Conservation (phyloP, 92 coral and sea anemone genomes). For the Plumapathes pennacea region DNA sequence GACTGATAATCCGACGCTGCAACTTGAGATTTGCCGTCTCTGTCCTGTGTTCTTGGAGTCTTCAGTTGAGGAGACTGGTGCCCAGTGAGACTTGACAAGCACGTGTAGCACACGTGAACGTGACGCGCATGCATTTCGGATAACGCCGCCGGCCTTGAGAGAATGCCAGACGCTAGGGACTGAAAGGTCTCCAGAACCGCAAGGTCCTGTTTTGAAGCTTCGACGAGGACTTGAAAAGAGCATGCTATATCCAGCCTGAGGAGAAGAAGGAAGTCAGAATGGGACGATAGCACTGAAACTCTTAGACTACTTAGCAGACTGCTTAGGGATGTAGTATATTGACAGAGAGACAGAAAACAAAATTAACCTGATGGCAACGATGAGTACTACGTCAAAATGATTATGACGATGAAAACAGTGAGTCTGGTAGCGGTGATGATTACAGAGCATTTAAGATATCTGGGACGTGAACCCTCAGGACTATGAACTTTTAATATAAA, state of each 20-base stretch:
- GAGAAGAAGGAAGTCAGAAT: not conserved
- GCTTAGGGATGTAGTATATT: not conserved
- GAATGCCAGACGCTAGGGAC: slow-evolving; percentile 74
- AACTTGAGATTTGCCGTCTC: not conserved
- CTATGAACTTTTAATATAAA: no score
- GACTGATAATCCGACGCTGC: slow-evolving; percentile 31
- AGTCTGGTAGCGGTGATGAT: no score
- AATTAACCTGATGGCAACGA: no score
- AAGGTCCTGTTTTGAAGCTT: slow-evolving; percentile 68
- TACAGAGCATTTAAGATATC: no score
- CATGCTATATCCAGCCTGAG: slow-evolving; percentile 79
- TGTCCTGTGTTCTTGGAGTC: slow-evolving; percentile 7
- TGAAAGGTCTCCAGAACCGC: slow-evolving; percentile 78
- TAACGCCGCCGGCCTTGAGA: slow-evolving; percentile 65
- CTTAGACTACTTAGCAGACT: no score
- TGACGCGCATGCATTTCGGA: slow-evolving; percentile 81
- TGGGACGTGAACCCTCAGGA: no score
- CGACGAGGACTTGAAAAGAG: slow-evolving; percentile 80
- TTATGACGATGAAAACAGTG: no score
- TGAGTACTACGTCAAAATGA: no score
- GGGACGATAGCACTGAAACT: not conserved
- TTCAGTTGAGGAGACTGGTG: slow-evolving; percentile 25
- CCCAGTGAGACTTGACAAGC: slow-evolving; percentile 64
- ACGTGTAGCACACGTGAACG: slow-evolving; percentile 64
- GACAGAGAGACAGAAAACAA: no score